These are phyloP conservation scores for Numenius arquata DNA, from an alignment of 2,113 vertebrate genomes.

Conservation along the genomic window DNA sequence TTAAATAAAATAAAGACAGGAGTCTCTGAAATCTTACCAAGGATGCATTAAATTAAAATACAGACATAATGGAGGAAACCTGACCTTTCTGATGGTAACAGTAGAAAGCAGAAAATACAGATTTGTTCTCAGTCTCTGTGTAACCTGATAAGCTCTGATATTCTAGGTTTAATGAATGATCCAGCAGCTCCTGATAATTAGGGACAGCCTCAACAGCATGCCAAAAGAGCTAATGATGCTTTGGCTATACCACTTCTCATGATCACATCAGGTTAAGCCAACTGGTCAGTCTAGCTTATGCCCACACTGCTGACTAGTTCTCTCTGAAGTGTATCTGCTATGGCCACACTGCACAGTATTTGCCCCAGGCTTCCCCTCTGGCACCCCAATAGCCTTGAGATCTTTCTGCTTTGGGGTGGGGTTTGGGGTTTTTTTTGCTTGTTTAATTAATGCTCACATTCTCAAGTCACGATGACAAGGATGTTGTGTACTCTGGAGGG, in stretches of 20 bases:
- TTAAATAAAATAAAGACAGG: background rate
- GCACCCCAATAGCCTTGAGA: background rate
- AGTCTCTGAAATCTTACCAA: background rate
- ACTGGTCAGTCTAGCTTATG: background rate
- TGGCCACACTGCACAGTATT: background rate
- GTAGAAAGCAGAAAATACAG: background rate
- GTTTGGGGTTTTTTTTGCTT: accelerated
- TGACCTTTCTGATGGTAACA: background rate
- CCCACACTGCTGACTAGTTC: background rate
- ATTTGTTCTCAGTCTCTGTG: background rate
- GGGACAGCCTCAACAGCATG: background rate
- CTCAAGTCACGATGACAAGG: background rate
- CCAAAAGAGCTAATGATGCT: background rate
- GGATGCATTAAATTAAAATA: background rate
- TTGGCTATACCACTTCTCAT: background rate
- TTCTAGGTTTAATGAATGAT: accelerated
- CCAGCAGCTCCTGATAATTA: background rate
- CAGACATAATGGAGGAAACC: background rate
- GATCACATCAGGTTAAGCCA: background rate
- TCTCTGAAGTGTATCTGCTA: background rate
- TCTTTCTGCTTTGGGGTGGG: background rate
- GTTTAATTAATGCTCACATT: background rate
- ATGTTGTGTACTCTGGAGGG: constrained; percentile 44
- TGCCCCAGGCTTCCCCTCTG: background rate
- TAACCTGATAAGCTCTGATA: background rate